phyloP scores from a whole-genome alignment of 2,797 vertebrate genomes.

The Mastacembelus armatus region DNA sequence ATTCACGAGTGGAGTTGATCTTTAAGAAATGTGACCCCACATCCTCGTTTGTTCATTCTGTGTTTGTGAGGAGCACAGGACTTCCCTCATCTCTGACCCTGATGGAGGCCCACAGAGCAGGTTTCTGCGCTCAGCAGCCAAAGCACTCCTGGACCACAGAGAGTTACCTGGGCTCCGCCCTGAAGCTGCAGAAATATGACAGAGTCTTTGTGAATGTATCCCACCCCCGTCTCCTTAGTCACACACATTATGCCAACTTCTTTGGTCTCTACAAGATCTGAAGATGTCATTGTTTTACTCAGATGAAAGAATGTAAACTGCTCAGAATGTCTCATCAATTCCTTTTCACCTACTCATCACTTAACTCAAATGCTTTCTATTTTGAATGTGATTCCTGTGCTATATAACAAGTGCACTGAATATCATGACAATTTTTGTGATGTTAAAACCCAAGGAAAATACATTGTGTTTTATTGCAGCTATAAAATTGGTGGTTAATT shows the following conservation, averaged over 20 bases:
- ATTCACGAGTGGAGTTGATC: conserved; percentile 90
- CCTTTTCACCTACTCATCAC: conserved; percentile 37
- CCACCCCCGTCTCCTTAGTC: conserved; percentile 79
- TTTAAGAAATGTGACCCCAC: conserved; percentile 73
- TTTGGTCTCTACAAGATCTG: conserved; percentile 94
- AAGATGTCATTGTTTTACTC: conserved; percentile 18
- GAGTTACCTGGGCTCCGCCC: conserved; percentile 89
- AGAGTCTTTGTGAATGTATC: conserved; percentile 90
- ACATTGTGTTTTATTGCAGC: conserved; percentile 20
- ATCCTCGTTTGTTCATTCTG: conserved; percentile 73
- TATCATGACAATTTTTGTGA: background rate
- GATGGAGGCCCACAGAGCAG: conserved; percentile 85
- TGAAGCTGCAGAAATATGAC: conserved; percentile 84
- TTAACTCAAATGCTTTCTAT: conserved; percentile 14
- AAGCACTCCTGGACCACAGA: conserved; percentile 82
- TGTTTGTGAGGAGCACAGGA: conserved; percentile 78
- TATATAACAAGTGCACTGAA: conserved; percentile 7
- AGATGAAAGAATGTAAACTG: conserved; percentile 24
- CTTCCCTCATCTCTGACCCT: conserved; percentile 62
- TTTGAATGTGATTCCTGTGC: conserved; percentile 20
- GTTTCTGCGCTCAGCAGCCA: conserved; percentile 74
- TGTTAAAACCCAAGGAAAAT: conserved; percentile 2
- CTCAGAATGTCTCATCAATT: conserved; percentile 24
- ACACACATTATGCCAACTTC: conserved; percentile 87
- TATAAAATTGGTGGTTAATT: conserved; percentile 5